These are phyloP conservation scores for Thalassarche chlororhynchos DNA, from an alignment of 2,113 vertebrate species.

Conservation along the genomic window DNA sequence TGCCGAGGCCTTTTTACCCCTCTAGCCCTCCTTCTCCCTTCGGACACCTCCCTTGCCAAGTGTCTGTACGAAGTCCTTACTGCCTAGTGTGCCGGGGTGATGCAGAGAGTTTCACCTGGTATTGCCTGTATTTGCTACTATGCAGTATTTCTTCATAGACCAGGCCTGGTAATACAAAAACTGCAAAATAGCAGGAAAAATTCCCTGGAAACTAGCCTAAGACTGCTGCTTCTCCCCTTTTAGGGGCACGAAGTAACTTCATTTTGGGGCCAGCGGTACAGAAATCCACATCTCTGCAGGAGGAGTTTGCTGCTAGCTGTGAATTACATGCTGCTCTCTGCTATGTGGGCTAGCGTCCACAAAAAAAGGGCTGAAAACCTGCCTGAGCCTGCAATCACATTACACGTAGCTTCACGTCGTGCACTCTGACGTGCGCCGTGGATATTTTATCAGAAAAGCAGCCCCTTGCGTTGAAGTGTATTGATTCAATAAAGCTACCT, in stretches of 20 bases:
- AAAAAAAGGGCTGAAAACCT: not conserved
- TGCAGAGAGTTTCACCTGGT: not conserved
- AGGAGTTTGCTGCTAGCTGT: not conserved
- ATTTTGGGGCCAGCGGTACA: not conserved
- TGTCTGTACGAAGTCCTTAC: not conserved
- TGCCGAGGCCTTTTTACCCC: not conserved
- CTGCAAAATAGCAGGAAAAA: not conserved
- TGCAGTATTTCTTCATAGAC: not conserved
- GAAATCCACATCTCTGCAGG: not conserved
- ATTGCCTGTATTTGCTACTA: not conserved
- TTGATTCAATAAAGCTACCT: conserved; percentile 21
- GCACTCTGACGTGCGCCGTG: not conserved
- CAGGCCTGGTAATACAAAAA: not conserved
- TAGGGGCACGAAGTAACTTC: not conserved
- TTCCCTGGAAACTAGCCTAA: not conserved
- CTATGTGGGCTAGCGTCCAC: not conserved
- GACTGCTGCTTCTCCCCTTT: not conserved
- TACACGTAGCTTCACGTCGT: not conserved
- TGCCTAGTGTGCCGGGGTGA: not conserved
- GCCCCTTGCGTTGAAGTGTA: not conserved
- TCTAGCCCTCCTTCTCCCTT: not conserved
- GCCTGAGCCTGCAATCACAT: not conserved
- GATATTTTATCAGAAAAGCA: conserved; percentile 32
- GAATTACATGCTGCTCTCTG: not conserved
- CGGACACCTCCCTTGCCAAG: not conserved